Evolutionary conservation across 2,888 invertebrate species (phyloP).

Genomic region (Nephrotoma appendiculata): DNA sequence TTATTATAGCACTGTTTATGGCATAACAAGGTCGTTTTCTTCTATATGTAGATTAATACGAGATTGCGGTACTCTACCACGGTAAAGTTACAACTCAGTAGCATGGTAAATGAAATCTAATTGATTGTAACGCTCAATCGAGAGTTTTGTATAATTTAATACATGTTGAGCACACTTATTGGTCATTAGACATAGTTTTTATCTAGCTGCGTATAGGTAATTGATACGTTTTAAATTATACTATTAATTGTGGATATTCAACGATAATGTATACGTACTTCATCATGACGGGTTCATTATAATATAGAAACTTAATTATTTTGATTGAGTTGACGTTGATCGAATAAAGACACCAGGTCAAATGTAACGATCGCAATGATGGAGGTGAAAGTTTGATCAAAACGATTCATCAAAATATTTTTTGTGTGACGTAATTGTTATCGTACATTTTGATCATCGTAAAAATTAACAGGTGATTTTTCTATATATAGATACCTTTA

Average conservation of each 20-base stretch:
- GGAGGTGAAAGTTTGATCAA: not conserved
- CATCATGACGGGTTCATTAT: not conserved
- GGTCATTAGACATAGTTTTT: not conserved
- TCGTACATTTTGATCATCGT: not conserved
- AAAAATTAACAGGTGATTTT: too few species aligned
- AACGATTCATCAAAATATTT: too few species aligned
- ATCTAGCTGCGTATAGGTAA: not conserved
- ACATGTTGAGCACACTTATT: not conserved
- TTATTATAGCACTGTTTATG: not conserved
- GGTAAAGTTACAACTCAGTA: not conserved
- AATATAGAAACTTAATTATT: not conserved
- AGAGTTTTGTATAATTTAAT: not conserved
- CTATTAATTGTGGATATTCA: not conserved
- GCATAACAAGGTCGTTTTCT: not conserved
- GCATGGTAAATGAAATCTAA: not conserved
- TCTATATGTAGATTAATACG: not conserved
- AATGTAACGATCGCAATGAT: not conserved
- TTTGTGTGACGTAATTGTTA: too few species aligned
- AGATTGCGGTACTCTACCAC: not conserved
- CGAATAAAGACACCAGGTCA: not conserved
- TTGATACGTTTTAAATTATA: not conserved
- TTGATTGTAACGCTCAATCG: not conserved
- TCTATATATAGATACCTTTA: too few species aligned
- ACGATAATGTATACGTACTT: not conserved
- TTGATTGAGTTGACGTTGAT: not conserved